Percentiles rank a stretch among this genome's conserved stretches.
Conservation (phyloP, 2,797 vertebrate genomes). For the Takifugu rubripes region DNA sequence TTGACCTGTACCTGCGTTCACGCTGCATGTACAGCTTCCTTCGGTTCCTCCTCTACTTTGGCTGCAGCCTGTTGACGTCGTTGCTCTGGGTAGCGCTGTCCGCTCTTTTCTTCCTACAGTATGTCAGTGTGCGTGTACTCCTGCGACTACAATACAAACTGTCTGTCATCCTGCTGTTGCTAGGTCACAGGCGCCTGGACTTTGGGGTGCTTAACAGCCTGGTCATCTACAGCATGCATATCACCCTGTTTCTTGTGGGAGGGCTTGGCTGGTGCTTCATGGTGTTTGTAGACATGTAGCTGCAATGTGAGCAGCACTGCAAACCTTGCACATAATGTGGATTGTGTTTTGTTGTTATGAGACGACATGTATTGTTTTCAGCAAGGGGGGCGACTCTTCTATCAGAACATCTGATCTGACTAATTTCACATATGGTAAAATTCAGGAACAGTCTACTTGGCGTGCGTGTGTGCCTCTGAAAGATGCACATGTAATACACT, state of each 20-base stretch:
- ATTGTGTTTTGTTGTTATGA: slow-evolving; percentile 8
- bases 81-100: slow-evolving; percentile 95
- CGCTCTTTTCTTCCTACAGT: slow-evolving; percentile 89
- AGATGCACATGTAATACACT: background rate
- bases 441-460: slow-evolving; percentile 17
- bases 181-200: slow-evolving; percentile 90
- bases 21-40: slow-evolving; percentile 96
- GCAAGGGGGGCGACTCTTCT: too few species aligned
- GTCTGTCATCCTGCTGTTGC: slow-evolving; percentile 88
- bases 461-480: background rate
- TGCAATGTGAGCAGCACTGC: slow-evolving; percentile 12
- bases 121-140: slow-evolving; percentile 86
- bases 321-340: slow-evolving; percentile 10
- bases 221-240: slow-evolving; percentile 93
- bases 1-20: slow-evolving; percentile 84
- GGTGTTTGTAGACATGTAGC: slow-evolving; percentile 98
- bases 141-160: slow-evolving; percentile 97
- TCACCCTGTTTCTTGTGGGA: slow-evolving; percentile 96
- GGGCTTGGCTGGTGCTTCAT: slow-evolving; percentile 98
- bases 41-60: slow-evolving; percentile 94
- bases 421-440: slow-evolving; percentile 17
- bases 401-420: slow-evolving; percentile 6
- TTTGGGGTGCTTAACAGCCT: slow-evolving; percentile 91
- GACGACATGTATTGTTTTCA: background rate
- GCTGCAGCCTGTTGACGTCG: slow-evolving; percentile 95